Conservation (phyloP, 2,113 vertebrate species). For the Pterocles gutturalis region DNA sequence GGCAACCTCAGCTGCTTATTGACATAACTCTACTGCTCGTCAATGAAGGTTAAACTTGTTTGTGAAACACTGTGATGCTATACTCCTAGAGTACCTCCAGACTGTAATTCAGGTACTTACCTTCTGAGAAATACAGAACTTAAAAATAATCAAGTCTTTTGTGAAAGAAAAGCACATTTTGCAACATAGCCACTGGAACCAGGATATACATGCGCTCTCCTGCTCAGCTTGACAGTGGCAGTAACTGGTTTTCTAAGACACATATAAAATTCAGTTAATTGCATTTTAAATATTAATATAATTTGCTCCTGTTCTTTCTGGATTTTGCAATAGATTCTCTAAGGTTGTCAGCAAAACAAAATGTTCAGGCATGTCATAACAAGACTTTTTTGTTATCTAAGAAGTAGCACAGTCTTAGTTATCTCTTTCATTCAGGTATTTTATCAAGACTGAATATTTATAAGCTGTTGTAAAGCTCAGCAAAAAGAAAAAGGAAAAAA, state of each 20-base stretch:
- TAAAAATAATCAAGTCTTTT: neutral
- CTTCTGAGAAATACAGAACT: neutral
- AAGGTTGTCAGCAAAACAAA: neutral
- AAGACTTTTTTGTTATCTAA: neutral
- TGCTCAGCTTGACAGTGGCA: neutral
- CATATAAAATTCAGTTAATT: neutral
- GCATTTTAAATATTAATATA: neutral
- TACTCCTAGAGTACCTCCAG: neutral
- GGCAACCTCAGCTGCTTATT: neutral
- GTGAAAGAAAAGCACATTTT: neutral
- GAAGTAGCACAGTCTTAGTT: neutral
- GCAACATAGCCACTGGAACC: neutral
- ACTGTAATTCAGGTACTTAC: neutral
- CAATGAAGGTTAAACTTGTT: neutral
- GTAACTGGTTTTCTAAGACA: neutral
- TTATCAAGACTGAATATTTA: slow-evolving; percentile 25
- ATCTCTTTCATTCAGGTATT: neutral
- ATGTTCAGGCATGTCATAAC: neutral
- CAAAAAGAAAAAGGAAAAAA: neutral
- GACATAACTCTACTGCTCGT: neutral
- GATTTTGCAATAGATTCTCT: neutral
- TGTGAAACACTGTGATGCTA: neutral
- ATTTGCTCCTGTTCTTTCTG: neutral
- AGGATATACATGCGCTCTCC: neutral
- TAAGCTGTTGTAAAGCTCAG: neutral